A percentile compares a stretch with the other conserved stretches of the same genome.
Evolutionary conservation across 2,113 vertebrate species (phyloP).

Genomic region (Poicephalus meyeri): DNA sequence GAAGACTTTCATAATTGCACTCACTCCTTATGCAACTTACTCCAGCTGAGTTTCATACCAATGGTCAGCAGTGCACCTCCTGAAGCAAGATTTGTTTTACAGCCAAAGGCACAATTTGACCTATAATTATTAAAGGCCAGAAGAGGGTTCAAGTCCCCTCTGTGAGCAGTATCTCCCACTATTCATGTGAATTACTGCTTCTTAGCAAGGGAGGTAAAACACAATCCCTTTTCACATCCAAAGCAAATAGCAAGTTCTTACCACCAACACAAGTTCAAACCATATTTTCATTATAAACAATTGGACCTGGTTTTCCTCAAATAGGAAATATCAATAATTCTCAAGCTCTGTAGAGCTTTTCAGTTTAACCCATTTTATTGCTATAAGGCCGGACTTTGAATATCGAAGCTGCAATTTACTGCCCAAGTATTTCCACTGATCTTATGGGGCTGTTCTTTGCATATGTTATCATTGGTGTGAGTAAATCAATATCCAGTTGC

Average conservation of each 20-base stretch:
- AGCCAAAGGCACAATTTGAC: background rate
- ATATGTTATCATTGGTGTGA: background rate
- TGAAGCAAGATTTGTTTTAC: conserved; percentile 1
- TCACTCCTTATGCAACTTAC: background rate
- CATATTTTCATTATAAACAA: background rate
- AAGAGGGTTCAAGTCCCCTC: background rate
- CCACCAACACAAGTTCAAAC: background rate
- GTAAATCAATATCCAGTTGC: conserved; percentile 23
- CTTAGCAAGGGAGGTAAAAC: background rate
- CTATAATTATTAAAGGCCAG: background rate
- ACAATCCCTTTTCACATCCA: background rate
- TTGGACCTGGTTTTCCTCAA: background rate
- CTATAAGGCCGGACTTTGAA: background rate
- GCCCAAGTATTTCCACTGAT: background rate
- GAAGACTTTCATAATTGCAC: background rate
- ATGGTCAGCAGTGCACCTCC: background rate
- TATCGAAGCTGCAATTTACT: background rate
- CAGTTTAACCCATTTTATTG: background rate
- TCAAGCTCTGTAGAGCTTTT: background rate
- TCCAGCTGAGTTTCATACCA: background rate
- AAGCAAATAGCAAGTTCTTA: background rate
- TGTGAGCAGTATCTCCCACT: background rate
- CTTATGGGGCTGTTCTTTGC: background rate
- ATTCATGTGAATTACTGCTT: background rate
- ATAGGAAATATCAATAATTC: background rate